Evolutionary conservation across 2,888 invertebrate species (phyloP), one percentile per base, ranked within the genome.

Genomic region (Morpho deidamia): DNA sequence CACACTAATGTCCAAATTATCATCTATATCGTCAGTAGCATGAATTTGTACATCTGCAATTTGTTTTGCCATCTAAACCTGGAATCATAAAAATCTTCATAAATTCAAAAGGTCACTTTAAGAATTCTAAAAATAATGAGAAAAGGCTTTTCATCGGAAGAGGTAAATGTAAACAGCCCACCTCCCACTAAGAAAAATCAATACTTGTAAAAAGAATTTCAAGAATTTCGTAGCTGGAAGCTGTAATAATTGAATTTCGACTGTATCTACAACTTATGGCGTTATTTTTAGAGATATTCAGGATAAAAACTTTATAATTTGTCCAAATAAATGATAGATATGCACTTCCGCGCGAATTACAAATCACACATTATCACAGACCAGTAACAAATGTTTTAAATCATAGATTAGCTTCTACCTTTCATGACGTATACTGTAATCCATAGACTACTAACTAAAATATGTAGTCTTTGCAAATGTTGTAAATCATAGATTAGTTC

Each of bases 21-120:
- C 70, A 44, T 77, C 59, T 10, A 67, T 59, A 1, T 67, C 61
- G 7, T 79, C 80, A 0, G 75, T 58, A 1, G 83, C 83, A 51
- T 88, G 87, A 14, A 87, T 73, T 60, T 80, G 67, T 9, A 81
- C 80, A 42, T 84, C 81, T 8, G 85, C 81, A 51, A 83, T 64
- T 68, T 81, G 79, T 59, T 73, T 82, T 51, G 84, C 60, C 62
- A 62, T 60, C 60, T 62, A 62, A 41, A 48, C 54, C 23, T 55
- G 38, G 12, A 56, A 56, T 33, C 9, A 37, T 37, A 10, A 7
- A 7, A 10, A 23, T 23, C 23, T 23, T 5, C 5, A 23, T 23
- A 23, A 23, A 23, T 5, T 23, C 23, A 23, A 23, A 45, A 14
- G 14, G 1, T 11, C 32, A 43, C n/a, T 11, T 43, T 11, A 43